Percentiles rank a stretch among this genome's conserved stretches.
phyloP scores from a whole-genome alignment of 2,888 invertebrate species.

The Hipparchia sbordonii region DNA sequence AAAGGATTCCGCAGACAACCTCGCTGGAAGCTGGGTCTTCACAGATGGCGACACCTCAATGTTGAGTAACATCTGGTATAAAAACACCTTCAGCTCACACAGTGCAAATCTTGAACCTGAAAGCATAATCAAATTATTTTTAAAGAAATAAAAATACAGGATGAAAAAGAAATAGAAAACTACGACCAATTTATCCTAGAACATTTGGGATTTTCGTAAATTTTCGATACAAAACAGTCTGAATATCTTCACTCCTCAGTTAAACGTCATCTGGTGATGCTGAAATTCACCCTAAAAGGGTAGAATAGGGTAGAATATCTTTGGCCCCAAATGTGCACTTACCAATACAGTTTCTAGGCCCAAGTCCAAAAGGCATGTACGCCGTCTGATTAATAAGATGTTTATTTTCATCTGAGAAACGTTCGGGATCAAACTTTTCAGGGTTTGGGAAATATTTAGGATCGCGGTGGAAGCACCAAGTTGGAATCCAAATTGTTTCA shows the following conservation, averaged over 20 bases:
- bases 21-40: conserved; percentile 54
- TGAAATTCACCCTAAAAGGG: not conserved
- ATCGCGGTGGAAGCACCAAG: conserved; percentile 74
- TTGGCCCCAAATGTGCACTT: conserved; percentile 25
- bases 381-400: conserved; percentile 56
- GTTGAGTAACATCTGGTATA: conserved; percentile 60
- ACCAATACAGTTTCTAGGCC: conserved; percentile 86
- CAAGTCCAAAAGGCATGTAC: conserved; percentile 84
- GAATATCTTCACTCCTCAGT: too few species aligned
- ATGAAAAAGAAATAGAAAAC: too few species aligned
- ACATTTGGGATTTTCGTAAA: too few species aligned
- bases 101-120: conserved; percentile 67
- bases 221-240: too few species aligned
- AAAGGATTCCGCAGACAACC: conserved; percentile 48
- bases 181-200: too few species aligned
- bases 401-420: conserved; percentile 83
- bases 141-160: too few species aligned
- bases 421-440: conserved; percentile 81
- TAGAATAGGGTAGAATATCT: not conserved
- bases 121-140: not conserved
- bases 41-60: conserved; percentile 57
- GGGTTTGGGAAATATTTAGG: conserved; percentile 80
- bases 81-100: conserved; percentile 66
- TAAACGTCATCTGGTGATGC: too few species aligned
- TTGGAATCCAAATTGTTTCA: conserved; percentile 59